Base-by-base conservation (phyloP, 2,888 invertebrate genomes). In the Unio delphinus region DNA sequence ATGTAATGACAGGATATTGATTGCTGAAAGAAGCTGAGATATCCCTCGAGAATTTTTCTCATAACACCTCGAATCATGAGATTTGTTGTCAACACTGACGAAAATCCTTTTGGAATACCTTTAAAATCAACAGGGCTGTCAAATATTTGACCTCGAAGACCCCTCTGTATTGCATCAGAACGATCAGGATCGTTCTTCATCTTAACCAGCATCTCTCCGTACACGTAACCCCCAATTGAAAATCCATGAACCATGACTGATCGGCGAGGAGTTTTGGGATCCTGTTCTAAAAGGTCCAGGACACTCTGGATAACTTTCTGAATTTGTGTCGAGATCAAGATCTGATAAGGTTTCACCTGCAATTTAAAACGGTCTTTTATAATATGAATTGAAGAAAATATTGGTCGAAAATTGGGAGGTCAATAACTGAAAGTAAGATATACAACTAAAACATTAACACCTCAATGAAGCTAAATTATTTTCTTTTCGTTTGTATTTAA, bases 191-290 rank as follows among this genome's bases (percentile, higher is more conserved):
- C 77, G 6, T 86, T 92, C 69, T 92, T 90, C 64, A 94, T 86
- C 61, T 82, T 76, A 56, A 91, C 91, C 80, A 95, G 92, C 69
- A 94, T 93, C 90, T 97, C 97, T 28, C 96, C 95, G 93, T 95
- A 95, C 83, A 96, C 91, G 90, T 97, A 97, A 0, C 94, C 96
- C 4, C 94, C 97, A 0, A 97, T 95, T 0, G 96, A 96, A 90
- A 97, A 97, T 2, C 96, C 96, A 90, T 97, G 96, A 56, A 96
- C 89, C 58, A 96, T 90, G 73, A 96, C 90, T 4, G 95, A 94
- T 34, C 93, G 91, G 68, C 93, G 93, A 67, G 90, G 87, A 15
- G 74, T 72, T 61, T 69, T 55, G 63, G 69, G 61, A 84, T 95
- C 94, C 66, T 92, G 91, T 54, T 93, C 92, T 87, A 96, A 90